Evolutionary conservation across 1,140 invertebrate genomes (phyloP), one percentile per base, ranked within the genome.

Genomic region (Scaptomyza hsui): DNA sequence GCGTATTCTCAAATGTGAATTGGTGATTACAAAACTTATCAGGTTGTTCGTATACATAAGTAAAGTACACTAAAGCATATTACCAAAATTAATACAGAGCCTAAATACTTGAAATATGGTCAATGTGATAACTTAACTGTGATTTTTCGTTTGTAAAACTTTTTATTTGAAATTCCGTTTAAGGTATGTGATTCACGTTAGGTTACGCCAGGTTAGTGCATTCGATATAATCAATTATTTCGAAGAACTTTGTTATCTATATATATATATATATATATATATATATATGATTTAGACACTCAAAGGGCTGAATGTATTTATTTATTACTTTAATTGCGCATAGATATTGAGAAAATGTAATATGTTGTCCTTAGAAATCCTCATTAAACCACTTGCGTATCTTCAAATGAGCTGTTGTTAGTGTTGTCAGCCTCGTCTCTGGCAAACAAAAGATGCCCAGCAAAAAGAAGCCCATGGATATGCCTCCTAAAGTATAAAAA

Each of bases 371-470:
- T 47, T 42, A 86, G 12, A 86, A 86, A 39, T 86, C 82, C n/a
- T 88, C 81, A 37, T 86, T 88, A 15, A 83, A 78, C 62, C 77
- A 75, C 39, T 75, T 78, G 37, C 74, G 56, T 41, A 90, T 75
- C 51, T 90, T 90, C 0, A 55, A 12, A 16, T 88, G 85, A 0
- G 85, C 82, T 26, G 83, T 75, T 5, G 60, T 59, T 15, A 90
- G 53, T 0, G 81, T 72, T 0, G 61, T 52, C 2, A 62, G 44
- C 13, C 55, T 75, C 4, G 89, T 90, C 51, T 90, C 89, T 9
- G 89, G 89, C 51, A 90, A 57, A 4, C 62, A 75, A 48, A 88
- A 76, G 26, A 90, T 72, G 26, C 81, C 74, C 21, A 89, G 26
- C 1, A 81, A n/a, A 35, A 80, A 89, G 18, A 85, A 78, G 0